These are phyloP conservation scores for Stenolophus ochropezus DNA, from an alignment of 2,888 invertebrate genomes.

Conservation along the genomic window DNA sequence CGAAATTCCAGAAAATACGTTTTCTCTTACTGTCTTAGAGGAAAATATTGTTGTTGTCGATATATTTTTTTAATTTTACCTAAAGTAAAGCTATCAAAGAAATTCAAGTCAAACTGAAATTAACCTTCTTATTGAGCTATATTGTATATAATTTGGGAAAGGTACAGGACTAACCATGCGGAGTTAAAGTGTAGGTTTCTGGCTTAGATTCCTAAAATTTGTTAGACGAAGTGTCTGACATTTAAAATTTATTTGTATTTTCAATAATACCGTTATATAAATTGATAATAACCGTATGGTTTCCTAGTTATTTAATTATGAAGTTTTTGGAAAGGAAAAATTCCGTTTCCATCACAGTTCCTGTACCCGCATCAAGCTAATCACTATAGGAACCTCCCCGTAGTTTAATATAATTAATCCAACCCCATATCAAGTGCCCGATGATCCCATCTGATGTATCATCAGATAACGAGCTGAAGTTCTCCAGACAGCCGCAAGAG, in stretches of 20 bases:
- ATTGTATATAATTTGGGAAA: too few species aligned
- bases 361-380: slow-evolving; percentile 23
- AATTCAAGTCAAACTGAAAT: too few species aligned
- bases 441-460: slow-evolving; percentile 31
- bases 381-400: slow-evolving; percentile 2
- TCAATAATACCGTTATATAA: too few species aligned
- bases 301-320: neutral
- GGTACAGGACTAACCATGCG: too few species aligned
- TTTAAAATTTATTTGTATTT: too few species aligned
- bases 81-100: too few species aligned
- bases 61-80: too few species aligned
- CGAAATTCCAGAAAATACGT: neutral
- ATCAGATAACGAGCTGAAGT: slow-evolving; percentile 16
- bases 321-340: neutral
- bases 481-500: neutral
- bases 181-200: too few species aligned
- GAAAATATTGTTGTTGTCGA: too few species aligned
- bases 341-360: neutral
- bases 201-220: too few species aligned
- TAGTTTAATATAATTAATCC: slow-evolving; percentile 39
- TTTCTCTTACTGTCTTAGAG: neutral
- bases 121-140: too few species aligned
- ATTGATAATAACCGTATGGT: neutral
- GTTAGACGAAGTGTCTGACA: too few species aligned
- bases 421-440: slow-evolving; percentile 35